These are phyloP conservation scores for Bucorvus abyssinicus DNA, from an alignment of 2,797 vertebrate genomes.

Conservation along the genomic window DNA sequence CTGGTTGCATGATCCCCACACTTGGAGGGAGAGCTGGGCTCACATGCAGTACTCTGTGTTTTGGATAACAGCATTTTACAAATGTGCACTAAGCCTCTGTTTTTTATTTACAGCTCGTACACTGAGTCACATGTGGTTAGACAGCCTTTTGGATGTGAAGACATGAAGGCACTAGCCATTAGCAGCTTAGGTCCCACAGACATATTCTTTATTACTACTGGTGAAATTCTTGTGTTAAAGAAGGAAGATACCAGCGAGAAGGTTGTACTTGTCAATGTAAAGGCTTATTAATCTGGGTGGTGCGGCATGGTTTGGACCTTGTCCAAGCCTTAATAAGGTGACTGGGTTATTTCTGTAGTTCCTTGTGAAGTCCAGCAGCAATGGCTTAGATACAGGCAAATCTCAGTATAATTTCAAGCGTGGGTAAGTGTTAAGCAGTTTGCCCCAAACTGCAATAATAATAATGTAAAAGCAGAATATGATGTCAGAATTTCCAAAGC, in stretches of 20 bases:
- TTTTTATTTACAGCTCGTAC: fast-evolving
- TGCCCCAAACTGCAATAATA: background rate
- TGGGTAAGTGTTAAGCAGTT: background rate
- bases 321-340: background rate
- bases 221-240: background rate
- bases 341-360: background rate
- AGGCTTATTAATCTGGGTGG: background rate
- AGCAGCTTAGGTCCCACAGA: background rate
- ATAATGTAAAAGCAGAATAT: background rate
- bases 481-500: background rate
- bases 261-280: background rate
- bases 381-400: background rate
- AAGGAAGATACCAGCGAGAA: background rate
- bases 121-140: fast-evolving
- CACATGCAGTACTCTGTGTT: fast-evolving
- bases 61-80: background rate
- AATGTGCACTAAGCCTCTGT: background rate
- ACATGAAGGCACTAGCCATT: background rate
- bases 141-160: background rate
- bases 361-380: background rate
- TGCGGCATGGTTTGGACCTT: background rate
- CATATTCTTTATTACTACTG: background rate
- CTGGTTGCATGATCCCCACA: fast-evolving
- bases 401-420: background rate
- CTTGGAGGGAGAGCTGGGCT: background rate